Evolutionary conservation across 2,888 invertebrate species (phyloP), one percentile per base, ranked within the genome.

Genomic region (Choristoneura rosaceana): DNA sequence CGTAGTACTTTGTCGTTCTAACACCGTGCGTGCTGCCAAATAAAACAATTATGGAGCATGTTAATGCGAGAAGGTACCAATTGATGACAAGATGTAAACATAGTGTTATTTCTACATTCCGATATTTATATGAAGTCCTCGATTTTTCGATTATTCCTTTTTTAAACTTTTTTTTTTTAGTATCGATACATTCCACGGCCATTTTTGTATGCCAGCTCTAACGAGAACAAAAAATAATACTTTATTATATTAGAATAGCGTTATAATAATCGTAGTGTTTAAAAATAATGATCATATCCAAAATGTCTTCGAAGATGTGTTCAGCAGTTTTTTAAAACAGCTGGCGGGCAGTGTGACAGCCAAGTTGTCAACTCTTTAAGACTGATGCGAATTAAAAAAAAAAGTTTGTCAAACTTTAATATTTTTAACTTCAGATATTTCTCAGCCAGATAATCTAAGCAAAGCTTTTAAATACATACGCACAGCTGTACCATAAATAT

Each of bases 341-440:
- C 45, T 62, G 25, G 14, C 25, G n/a, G 15, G 15, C 15, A 63
- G 63, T 34, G 34, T 3, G 34, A 34, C 33, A 15, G 50, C 34
- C 64, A 33, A 66, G 25, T 77, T 80, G 81, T 82, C 82, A 83
- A 85, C 83, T 81, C 77, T 85, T 84, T 85, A 85, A 87, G 87
- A 86, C 87, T 86, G 85, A 85, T 77, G 71, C 74, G 70, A 73
- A 76, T 69, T 70, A 75, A 70, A 71, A 65, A 38, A 38, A 38
- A 7, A 38, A 4, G 38, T 4, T 38, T 25, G 0, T 1, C 25
- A 25, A 25, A 25, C 25, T 25, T 25, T 2, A 25, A 0, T 25
- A 25, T 25, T 25, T 25, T 25, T 25, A 25, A 25, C 25, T 25
- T 1, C 25, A 25, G 25, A 25, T 25, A 25, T 25, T 25, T 25